Evolutionary conservation across 2,888 invertebrate species (phyloP), one percentile per base, ranked within the genome.

Genomic region (Melanostoma mellinum): DNA sequence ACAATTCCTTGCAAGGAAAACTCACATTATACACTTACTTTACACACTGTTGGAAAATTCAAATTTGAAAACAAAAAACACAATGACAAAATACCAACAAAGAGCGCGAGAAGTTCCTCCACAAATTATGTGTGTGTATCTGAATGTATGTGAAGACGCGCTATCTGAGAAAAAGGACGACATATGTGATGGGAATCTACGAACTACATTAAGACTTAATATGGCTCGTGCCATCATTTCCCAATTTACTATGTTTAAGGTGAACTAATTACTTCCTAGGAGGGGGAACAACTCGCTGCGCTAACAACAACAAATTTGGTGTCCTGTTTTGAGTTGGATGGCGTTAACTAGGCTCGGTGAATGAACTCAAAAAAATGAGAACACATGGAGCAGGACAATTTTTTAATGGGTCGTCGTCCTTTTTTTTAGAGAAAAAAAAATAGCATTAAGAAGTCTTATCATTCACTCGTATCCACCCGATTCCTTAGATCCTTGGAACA

Each of bases 161-260:
- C 4, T 58, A 4, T 9, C 30, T 6, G 60, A 30, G n/a, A 46
- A 42, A 50, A 48, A 55, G 50, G 67, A 77, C 77, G 60, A 81
- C 76, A 77, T 73, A 72, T 75, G 74, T 58, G 65, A 50, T 50
- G 10, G 50, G 40, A 42, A 20, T 42, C 38, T 40, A 20, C 20
- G 20, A 53, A 38, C 33, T 10, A 30, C 68, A 55, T 71, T 67
- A 38, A 67, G 67, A 72, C 48, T 63, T 72, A 77, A 58, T 73
- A 73, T 82, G 81, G 77, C 81, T 73, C 81, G 81, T 82, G 81
- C 81, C 81, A 82, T 82, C 72, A 73, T 77, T 67, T 67, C 48
- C 50, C 30, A 52, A 71, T 56, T 68, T 60, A 40, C 10, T 35
- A 48, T 58, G 36, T 38, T n/a, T 61, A 81, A 76, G 72, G 72